phyloP scores from a whole-genome alignment of 2,797 vertebrate genomes.

The Argya squamiceps region DNA sequence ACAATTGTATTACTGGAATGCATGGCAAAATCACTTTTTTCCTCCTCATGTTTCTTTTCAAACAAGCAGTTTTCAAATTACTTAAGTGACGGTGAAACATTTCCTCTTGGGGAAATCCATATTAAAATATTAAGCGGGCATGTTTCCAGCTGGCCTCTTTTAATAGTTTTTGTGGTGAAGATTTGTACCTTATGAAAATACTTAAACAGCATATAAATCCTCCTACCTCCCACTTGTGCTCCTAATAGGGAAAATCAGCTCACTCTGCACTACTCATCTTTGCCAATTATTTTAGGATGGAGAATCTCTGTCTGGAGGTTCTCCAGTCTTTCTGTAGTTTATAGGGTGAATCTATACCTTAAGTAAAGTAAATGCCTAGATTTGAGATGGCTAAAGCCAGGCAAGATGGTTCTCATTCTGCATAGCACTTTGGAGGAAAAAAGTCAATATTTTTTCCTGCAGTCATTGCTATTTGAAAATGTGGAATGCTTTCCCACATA shows the following conservation, averaged over 20 bases:
- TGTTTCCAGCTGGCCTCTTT: constrained; percentile 45
- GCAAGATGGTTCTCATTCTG: not conserved
- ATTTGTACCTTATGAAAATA: constrained; percentile 51
- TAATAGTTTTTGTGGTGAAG: constrained; percentile 32
- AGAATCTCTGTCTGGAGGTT: not conserved
- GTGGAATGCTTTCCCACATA: not conserved
- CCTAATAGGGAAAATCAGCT: constrained; percentile 9
- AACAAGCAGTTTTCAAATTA: constrained; percentile 19
- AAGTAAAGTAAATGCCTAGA: not conserved
- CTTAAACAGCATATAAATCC: constrained; percentile 38
- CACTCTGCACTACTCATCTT: not conserved
- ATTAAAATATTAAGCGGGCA: constrained; percentile 51
- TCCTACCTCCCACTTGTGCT: not conserved
- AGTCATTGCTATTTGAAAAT: not conserved
- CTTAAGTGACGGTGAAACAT: not conserved
- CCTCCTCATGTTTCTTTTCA: not conserved
- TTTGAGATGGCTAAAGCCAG: not conserved
- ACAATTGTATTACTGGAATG: not conserved
- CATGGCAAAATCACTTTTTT: not conserved
- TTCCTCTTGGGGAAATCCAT: constrained; percentile 32
- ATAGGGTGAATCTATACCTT: not conserved
- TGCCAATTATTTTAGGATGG: not conserved
- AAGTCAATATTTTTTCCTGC: not conserved
- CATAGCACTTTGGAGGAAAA: not conserved
- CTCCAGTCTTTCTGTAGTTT: not conserved